Conservation (phyloP, 2,113 vertebrate genomes). For the Coreoperca whiteheadi region DNA sequence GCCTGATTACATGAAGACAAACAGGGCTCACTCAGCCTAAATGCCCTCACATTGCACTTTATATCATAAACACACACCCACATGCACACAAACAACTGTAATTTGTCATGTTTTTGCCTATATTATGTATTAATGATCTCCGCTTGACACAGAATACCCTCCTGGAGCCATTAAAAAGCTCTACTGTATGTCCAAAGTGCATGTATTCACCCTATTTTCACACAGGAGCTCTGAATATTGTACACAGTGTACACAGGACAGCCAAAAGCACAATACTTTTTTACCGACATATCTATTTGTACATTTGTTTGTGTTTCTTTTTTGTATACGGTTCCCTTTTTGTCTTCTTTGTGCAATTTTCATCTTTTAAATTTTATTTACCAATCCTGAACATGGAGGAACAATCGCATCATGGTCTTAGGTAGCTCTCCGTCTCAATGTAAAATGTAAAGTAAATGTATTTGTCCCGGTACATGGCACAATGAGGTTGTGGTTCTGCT, state of each 20-base stretch:
- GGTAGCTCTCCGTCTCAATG: constrained; percentile 30
- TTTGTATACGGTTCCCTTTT: background rate
- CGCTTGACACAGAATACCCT: constrained; percentile 21
- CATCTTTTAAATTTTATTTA: constrained; percentile 27
- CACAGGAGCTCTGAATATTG: constrained; percentile 66
- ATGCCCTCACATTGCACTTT: constrained; percentile 80
- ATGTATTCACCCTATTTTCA: constrained; percentile 38
- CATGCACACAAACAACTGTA: constrained; percentile 26
- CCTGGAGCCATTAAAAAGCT: constrained; percentile 43
- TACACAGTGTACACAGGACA: constrained; percentile 69
- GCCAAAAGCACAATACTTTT: constrained; percentile 83
- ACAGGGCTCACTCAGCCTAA: constrained; percentile 53
- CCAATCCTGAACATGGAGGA: constrained; percentile 34
- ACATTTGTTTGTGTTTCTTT: constrained; percentile 36
- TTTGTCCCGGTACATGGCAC: constrained; percentile 55
- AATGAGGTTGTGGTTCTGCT: constrained; percentile 72
- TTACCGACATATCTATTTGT: constrained; percentile 70
- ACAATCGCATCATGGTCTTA: constrained; percentile 26
- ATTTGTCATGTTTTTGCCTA: constrained; percentile 49
- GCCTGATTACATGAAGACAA: constrained; percentile 48
- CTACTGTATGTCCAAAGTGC: constrained; percentile 64
- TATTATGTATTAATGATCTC: constrained; percentile 39
- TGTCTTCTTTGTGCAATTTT: constrained; percentile 27
- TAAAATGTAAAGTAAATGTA: constrained; percentile 16
- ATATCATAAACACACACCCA: constrained; percentile 50